Percentiles rank a stretch among this genome's conserved stretches.
Conservation (phyloP, 2,888 invertebrate species). For the Diogma glabrata region DNA sequence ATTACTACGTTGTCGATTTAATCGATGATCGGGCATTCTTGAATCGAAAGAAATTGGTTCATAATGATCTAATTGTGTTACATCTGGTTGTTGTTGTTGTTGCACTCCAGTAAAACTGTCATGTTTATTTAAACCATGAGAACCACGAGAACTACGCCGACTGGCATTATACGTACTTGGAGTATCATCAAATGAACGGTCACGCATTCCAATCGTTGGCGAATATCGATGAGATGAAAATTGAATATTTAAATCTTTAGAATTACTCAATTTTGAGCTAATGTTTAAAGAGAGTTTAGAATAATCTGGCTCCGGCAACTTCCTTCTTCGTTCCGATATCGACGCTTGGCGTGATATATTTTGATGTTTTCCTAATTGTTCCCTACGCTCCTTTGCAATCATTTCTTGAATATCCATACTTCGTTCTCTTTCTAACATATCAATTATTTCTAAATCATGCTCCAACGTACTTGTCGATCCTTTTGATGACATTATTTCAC, state of each 20-base stretch:
- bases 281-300: too few relatives aligned
- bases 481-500: conserved; percentile 27
- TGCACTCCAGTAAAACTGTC: not conserved
- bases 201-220: not conserved
- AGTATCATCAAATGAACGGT: not conserved
- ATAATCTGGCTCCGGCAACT: conserved; percentile 30
- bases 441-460: conserved; percentile 35
- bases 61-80: not conserved
- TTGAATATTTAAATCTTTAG: not conserved
- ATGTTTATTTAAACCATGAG: conserved; percentile 28
- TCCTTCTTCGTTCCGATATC: conserved; percentile 20
- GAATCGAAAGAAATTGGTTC: not conserved
- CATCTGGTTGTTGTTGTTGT: too few relatives aligned
- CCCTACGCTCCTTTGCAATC: conserved; percentile 26
- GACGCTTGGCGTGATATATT: conserved; percentile 1
- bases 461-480: conserved; percentile 32
- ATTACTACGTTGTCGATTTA: not conserved
- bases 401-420: conserved; percentile 36
- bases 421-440: conserved; percentile 34
- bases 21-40: not conserved
- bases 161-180: conserved; percentile 24
- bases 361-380: too few relatives aligned
- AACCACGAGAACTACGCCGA: conserved; percentile 29
- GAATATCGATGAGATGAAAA: not conserved
- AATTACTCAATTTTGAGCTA: not conserved